Base-by-base conservation (phyloP, 1,140 invertebrate genomes). In the Daktulosphaira vitifoliae region DNA sequence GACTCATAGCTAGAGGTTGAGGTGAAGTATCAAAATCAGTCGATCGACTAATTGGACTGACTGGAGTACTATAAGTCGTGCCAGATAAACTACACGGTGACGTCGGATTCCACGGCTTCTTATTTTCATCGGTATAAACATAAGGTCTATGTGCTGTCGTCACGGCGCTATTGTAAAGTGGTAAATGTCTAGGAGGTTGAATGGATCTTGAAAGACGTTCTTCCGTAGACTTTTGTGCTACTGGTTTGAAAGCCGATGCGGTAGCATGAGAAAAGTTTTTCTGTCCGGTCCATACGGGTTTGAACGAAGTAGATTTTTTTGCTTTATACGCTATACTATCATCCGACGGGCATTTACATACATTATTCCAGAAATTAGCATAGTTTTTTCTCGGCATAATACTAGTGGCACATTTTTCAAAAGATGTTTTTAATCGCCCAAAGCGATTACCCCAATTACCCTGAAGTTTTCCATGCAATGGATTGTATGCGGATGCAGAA, bases 381-480 rank as follows among this genome's bases (percentile, higher is more conserved):
- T 33, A 33, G 29, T 33, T 33, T 11, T 5, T 73, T 6, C 71
- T 72, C 22, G 16, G 29, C 66, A 52, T 66, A 15, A n/a, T n/a
- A 39, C 6, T 13, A n/a, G 15, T 13, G 18, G 15, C n/a, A 9
- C 23, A 20, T 38, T 75, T 74, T 68, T 92, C 89, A 72, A 92
- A 92, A 3, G 84, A 78, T n/a, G 87, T 88, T 74, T 90, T 91
- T 11, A 92, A 86, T 68, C 88, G 87, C 1, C 85, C 87, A 73
- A 92, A 92, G 53, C 87, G 80, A 69, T 80, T 87, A 66, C 81
- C 88, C 87, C 87, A 90, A 68, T 87, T 68, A 2, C 56, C 56
- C 13, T 48, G 56, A 1, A 33, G 25, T 33, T 62, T 62, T 1
- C 42, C 56, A 38, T 71, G 75, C 20, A 67, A 71, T 7, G 68